Evolutionary conservation across 1,140 invertebrate species (phyloP).

Genomic region (Hyphantria cunea): DNA sequence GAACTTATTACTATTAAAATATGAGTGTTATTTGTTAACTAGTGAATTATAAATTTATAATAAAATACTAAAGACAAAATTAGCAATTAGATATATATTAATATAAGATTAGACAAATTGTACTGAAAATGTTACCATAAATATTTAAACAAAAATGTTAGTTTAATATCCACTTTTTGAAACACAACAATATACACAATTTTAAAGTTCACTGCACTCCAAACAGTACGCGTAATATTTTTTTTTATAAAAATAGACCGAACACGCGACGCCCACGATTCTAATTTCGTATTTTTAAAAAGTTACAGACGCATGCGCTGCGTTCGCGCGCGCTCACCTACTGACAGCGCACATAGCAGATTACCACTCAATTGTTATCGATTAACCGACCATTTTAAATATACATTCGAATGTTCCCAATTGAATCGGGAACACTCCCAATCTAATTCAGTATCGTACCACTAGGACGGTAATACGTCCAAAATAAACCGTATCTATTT

Average conservation of each 20-base stretch:
- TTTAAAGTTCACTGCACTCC: slow-evolving; percentile 61
- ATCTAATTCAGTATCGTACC: slow-evolving; percentile 5
- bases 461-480: not conserved
- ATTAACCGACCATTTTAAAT: slow-evolving; percentile 36
- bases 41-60: too few species aligned
- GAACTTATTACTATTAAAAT: too few species aligned
- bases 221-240: slow-evolving; percentile 47
- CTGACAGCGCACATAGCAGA: slow-evolving; percentile 35
- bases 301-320: slow-evolving; percentile 44
- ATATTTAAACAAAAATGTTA: slow-evolving; percentile 1
- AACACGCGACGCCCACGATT: slow-evolving; percentile 42
- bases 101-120: not conserved
- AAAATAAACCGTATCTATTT: not conserved
- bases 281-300: slow-evolving; percentile 46
- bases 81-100: not conserved
- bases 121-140: slow-evolving; percentile 16
- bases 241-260: slow-evolving; percentile 54
- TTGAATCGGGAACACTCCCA: not conserved
- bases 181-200: slow-evolving; percentile 24
- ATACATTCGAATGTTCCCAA: not conserved
- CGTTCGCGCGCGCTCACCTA: slow-evolving; percentile 45
- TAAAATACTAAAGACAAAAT: too few species aligned
- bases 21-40: too few species aligned
- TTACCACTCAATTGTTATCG: slow-evolving; percentile 25
- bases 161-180: slow-evolving; percentile 31